Conservation (phyloP, 2,113 vertebrate genomes). For the Catharus bicknelli region DNA sequence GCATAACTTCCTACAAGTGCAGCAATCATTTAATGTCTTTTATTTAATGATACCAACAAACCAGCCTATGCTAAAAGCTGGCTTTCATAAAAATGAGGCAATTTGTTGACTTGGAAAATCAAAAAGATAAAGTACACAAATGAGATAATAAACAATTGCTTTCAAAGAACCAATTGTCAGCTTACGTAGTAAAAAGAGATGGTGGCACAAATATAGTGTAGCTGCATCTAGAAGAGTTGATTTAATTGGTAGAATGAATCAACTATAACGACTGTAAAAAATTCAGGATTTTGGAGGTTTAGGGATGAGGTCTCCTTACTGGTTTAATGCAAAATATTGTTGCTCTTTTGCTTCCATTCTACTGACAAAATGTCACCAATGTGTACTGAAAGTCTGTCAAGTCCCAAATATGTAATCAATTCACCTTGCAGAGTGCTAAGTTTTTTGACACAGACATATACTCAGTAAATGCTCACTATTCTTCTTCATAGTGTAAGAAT, state of each 20-base stretch:
- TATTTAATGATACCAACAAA: conserved; percentile 18
- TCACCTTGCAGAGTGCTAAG: neutral
- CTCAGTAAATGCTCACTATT: neutral
- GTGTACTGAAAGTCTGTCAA: neutral
- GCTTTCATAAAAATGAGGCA: conserved; percentile 31
- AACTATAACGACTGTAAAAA: neutral
- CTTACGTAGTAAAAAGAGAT: neutral
- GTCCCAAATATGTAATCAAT: neutral
- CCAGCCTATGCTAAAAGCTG: neutral
- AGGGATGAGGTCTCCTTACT: neutral
- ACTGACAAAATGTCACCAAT: neutral
- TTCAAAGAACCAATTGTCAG: neutral
- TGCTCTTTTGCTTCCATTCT: neutral
- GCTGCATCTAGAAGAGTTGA: neutral
- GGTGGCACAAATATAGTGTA: neutral
- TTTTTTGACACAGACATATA: neutral
- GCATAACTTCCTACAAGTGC: neutral
- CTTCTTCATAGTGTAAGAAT: neutral
- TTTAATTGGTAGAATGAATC: conserved; percentile 20
- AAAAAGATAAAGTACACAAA: neutral
- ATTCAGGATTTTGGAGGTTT: neutral
- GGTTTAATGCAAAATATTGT: neutral
- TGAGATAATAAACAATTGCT: conserved; percentile 16
- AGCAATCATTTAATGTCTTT: conserved; percentile 23
- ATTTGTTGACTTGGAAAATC: conserved; percentile 18